Evolutionary conservation across 2,113 vertebrate genomes (phyloP).

Genomic region (Muntiacus muntjak): DNA sequence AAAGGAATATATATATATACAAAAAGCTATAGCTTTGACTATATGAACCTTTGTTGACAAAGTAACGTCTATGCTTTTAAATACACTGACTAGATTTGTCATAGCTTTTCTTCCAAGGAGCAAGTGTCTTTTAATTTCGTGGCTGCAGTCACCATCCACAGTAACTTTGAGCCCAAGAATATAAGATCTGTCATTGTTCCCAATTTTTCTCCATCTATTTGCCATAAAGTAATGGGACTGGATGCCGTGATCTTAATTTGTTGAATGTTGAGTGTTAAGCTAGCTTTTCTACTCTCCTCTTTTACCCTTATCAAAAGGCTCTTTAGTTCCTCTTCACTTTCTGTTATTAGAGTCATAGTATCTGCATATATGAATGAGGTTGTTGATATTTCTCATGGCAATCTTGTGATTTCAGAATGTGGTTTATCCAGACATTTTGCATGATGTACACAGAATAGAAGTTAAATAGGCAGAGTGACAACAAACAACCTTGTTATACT

Average conservation of each 20-base stretch:
- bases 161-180: not conserved
- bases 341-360: not conserved
- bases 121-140: not conserved
- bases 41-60: not conserved
- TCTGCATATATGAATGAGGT: not conserved
- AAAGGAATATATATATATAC: too few relatives aligned
- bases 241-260: not conserved
- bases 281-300: not conserved
- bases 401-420: not conserved
- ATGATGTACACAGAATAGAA: not conserved
- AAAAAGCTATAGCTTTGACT: not conserved
- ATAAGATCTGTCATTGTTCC: not conserved
- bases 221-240: not conserved
- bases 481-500: not conserved
- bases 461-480: not conserved
- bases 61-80: not conserved
- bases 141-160: not conserved
- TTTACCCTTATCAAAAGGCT: not conserved
- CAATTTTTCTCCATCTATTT: not conserved
- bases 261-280: not conserved
- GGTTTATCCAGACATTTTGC: not conserved
- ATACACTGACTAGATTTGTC: not conserved
- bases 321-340: not conserved
- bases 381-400: not conserved
- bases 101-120: not conserved